Evolutionary conservation across 2,113 vertebrate genomes (phyloP).

Genomic region (Holacanthus passer): DNA sequence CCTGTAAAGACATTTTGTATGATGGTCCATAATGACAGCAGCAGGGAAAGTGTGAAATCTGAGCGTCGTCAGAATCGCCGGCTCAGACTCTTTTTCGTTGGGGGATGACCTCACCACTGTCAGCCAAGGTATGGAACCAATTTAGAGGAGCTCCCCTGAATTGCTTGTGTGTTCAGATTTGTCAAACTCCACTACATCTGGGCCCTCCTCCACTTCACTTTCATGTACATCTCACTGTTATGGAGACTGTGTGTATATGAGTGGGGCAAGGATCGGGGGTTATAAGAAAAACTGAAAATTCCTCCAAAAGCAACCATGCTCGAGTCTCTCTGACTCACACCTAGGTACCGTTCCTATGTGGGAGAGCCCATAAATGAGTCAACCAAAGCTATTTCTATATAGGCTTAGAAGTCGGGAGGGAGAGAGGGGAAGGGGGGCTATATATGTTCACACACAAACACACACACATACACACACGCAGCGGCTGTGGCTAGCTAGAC

Average conservation of each 20-base stretch:
- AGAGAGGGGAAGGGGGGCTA: constrained; percentile 45
- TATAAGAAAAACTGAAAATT: constrained; percentile 70
- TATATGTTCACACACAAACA: constrained; percentile 68
- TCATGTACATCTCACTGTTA: constrained; percentile 62
- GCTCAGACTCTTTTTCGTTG: constrained; percentile 33
- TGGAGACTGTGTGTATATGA: constrained; percentile 34
- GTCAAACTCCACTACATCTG: constrained; percentile 75
- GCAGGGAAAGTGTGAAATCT: constrained; percentile 64
- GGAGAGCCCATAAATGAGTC: constrained; percentile 77
- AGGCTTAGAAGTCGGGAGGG: constrained; percentile 51
- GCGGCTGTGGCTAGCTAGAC: constrained; percentile 75
- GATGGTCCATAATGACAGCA: constrained; percentile 64
- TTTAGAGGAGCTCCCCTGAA: constrained; percentile 76
- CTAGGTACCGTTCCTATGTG: constrained; percentile 61
- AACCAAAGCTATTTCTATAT: constrained; percentile 75
- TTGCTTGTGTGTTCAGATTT: constrained; percentile 74
- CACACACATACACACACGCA: constrained; percentile 65
- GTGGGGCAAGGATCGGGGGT: constrained; percentile 39
- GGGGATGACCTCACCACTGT: constrained; percentile 80
- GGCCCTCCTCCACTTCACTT: constrained; percentile 70
- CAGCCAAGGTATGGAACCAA: constrained; percentile 82
- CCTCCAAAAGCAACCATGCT: constrained; percentile 57
- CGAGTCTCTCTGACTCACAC: constrained; percentile 68
- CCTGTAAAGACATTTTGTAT: constrained; percentile 43
- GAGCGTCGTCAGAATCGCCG: constrained; percentile 59